Base-by-base conservation (phyloP, 2,113 vertebrate species). In the Pelobates fuscus region DNA sequence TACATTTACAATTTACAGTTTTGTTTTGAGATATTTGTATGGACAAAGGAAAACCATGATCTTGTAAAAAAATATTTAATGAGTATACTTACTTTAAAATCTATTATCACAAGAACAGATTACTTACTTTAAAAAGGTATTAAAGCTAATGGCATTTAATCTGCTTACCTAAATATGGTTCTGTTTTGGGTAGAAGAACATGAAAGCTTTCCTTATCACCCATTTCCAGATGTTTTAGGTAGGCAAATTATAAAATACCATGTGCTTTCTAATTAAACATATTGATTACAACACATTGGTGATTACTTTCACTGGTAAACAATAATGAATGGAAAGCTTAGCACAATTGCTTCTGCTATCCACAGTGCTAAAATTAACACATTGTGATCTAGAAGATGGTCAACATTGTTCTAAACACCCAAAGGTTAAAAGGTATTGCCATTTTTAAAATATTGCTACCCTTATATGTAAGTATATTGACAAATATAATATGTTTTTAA, bases 101-200 rank as follows among this genome's bases (percentile, higher is more conserved):
- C 78, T 67, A 81, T 84, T 86, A 85, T 84, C 58, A 82, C 66
- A 82, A 88, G 60, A 83, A 71, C 69, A 87, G 81, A 88, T 82
- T 87, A 85, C 77, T 87, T 84, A 86, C 54, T 85, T 88, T 87
- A 70, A 86, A 86, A 86, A 83, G 55, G 55, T 85, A 85, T 84
- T 87, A 83, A 81, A 82, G 78, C 61, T 88, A 88, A 86, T 86
- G 86, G 52, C 70, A 81, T 85, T 86, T 87, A 84, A 86, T 88
- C 81, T 89, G 80, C 78, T 86, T 85, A 37, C 67, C 84, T 82
- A 67, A 85, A 84, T 75, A 46, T 81, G 82, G 68, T 71, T 71
- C 49, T 70, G 78, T 80, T 84, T 86, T 84, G 81, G 25, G 62
- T 63, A 83, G 17, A 14, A 76, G 78, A 52, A 84, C 86, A 87